Evolutionary conservation across 2,888 invertebrate genomes (phyloP).

Genomic region (Acrocyrtus sp.): DNA sequence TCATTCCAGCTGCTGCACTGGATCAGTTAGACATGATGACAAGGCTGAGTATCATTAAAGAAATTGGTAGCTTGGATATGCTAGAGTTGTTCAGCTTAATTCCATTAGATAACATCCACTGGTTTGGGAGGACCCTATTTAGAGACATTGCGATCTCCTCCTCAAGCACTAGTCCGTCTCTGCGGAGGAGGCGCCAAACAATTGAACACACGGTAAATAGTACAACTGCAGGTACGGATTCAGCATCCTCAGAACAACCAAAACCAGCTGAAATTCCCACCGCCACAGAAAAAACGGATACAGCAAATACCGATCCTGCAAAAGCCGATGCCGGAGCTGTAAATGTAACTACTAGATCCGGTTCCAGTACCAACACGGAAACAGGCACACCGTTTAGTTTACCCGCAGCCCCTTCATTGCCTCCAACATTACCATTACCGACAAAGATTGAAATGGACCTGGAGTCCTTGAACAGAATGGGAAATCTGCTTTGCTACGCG

Average conservation of each 20-base stretch:
- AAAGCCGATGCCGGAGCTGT: too few species aligned
- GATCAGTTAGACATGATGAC: conserved; percentile 30
- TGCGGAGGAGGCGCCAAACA: conserved; percentile 8
- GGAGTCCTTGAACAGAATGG: conserved; percentile 48
- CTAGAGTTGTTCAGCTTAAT: conserved; percentile 54
- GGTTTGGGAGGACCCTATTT: conserved; percentile 54
- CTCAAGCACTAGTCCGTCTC: neutral
- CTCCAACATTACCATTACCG: neutral
- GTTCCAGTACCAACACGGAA: neutral
- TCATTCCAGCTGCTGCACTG: conserved; percentile 52
- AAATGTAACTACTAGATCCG: neutral
- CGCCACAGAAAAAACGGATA: neutral
- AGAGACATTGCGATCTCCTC: conserved; percentile 28
- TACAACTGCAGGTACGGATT: neutral
- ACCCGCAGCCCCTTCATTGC: too few species aligned
- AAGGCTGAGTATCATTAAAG: conserved; percentile 50
- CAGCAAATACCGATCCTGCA: too few species aligned
- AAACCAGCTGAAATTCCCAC: neutral
- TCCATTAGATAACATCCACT: conserved; percentile 46
- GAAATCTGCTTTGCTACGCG: conserved; percentile 59
- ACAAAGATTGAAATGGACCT: conserved; percentile 21
- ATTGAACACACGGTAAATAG: too few species aligned
- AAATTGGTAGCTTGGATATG: conserved; percentile 56
- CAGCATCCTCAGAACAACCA: neutral
- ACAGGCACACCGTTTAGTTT: too few species aligned